Conservation (phyloP, 2,888 invertebrate species). For the Erannis defoliaria region DNA sequence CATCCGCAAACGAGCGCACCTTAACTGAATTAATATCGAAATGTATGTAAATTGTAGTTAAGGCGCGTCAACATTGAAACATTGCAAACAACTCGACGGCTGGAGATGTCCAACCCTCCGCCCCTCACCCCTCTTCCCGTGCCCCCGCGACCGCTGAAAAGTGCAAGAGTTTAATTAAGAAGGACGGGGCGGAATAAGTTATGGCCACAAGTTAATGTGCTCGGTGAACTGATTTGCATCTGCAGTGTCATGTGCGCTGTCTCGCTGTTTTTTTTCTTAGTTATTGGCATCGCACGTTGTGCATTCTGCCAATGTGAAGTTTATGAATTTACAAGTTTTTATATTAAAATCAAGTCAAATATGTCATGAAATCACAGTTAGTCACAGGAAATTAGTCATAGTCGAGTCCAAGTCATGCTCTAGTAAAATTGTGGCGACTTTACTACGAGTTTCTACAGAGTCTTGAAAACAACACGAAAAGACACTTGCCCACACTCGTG, state of each 20-base stretch:
- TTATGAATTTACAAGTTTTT: too few species aligned
- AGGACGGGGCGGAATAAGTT: conserved; percentile 61
- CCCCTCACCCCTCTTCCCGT: not conserved
- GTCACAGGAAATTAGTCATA: too few species aligned
- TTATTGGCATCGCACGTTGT: too few species aligned
- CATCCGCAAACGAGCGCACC: conserved; percentile 34
- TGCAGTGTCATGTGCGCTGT: conserved; percentile 43
- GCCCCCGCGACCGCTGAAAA: conserved; percentile 44
- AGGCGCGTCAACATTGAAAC: conserved; percentile 29
- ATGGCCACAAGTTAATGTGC: conserved; percentile 55
- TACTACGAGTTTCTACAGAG: conserved; percentile 2
- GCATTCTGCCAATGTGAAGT: too few species aligned
- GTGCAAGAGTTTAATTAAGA: conserved; percentile 68
- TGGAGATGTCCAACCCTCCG: conserved; percentile 1
- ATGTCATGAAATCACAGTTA: too few species aligned
- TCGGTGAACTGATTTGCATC: conserved; percentile 58
- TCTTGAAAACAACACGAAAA: too few species aligned
- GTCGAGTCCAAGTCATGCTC: too few species aligned
- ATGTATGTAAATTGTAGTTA: conserved; percentile 43
- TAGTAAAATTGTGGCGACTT: too few species aligned
- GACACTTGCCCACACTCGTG: too few species aligned
- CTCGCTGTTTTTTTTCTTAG: not conserved
- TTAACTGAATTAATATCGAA: conserved; percentile 36
- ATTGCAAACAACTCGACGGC: conserved; percentile 12
- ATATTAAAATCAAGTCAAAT: too few species aligned